Evolutionary conservation across 1,140 invertebrate genomes (phyloP).

Genomic region (Portunus trituberculatus): DNA sequence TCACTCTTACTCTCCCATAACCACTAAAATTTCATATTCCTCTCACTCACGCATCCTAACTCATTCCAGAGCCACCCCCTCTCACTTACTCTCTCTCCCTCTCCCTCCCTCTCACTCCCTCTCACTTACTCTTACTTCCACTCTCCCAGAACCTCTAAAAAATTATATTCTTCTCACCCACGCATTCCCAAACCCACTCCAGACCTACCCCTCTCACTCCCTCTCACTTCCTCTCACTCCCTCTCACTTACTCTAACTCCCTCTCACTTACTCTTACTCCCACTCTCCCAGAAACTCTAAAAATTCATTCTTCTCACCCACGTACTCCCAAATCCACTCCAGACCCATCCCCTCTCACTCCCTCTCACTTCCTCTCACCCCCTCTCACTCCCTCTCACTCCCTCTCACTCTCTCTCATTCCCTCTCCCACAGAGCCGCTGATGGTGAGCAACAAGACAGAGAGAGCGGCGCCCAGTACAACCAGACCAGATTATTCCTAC

Average conservation of each 20-base stretch:
- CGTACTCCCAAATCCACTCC: not conserved
- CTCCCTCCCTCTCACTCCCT: not conserved
- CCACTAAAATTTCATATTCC: too few species aligned
- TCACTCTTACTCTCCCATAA: not conserved
- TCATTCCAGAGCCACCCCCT: too few species aligned
- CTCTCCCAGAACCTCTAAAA: too few species aligned
- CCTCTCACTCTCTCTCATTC: not conserved
- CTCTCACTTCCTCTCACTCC: too few species aligned
- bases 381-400: not conserved
- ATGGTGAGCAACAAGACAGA: constrained; percentile 70
- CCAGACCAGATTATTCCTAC: not conserved
- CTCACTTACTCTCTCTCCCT: too few species aligned
- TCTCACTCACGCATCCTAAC: too few species aligned
- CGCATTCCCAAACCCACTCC: not conserved
- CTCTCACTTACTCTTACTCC: not conserved
- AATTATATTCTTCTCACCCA: too few species aligned
- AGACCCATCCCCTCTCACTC: not conserved
- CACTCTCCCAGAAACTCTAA: not conserved
- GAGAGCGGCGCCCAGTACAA: constrained; percentile 47
- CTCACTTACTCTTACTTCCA: not conserved
- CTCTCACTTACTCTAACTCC: not conserved
- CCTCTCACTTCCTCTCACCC: not conserved
- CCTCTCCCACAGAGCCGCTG: constrained; percentile 36
- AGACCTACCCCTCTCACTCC: not conserved
- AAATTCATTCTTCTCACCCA: too few species aligned